phyloP scores from a whole-genome alignment of 2,113 vertebrate species.

The Saguinus imperator region DNA sequence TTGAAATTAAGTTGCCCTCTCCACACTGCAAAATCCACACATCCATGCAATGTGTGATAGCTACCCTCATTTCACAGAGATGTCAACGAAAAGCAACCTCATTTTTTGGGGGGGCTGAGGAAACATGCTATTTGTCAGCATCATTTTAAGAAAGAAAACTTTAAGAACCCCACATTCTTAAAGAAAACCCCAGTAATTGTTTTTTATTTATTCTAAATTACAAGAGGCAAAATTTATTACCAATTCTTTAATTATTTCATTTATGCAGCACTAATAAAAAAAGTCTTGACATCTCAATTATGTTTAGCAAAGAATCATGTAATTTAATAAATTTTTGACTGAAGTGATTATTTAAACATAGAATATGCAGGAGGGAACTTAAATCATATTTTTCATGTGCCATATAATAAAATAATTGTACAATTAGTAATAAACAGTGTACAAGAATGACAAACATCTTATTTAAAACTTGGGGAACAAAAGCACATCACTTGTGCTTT shows the following conservation, averaged over 20 bases:
- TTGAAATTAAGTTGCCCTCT: not conserved
- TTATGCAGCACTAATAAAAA: constrained; percentile 71
- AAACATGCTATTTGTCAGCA: constrained; percentile 62
- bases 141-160: constrained; percentile 66
- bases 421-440: constrained; percentile 74
- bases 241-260: constrained; percentile 75
- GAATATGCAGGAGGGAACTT: constrained; percentile 65
- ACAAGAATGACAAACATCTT: constrained; percentile 72
- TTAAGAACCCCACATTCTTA: constrained; percentile 62
- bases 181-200: constrained; percentile 58
- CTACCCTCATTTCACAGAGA: not conserved
- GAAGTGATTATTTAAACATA: constrained; percentile 74
- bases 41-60: not conserved
- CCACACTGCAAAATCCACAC: not conserved
- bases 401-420: constrained; percentile 74
- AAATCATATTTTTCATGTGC: constrained; percentile 67
- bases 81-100: constrained; percentile 41
- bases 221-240: constrained; percentile 69
- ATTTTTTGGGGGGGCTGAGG: not conserved
- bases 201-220: constrained; percentile 73
- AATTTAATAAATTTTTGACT: constrained; percentile 77
- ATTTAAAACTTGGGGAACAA: constrained; percentile 71
- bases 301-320: constrained; percentile 57
- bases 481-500: constrained; percentile 63
- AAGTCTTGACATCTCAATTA: constrained; percentile 68